Evolutionary conservation across 2,888 invertebrate species (phyloP).

Genomic region (Ametastegia equiseti): DNA sequence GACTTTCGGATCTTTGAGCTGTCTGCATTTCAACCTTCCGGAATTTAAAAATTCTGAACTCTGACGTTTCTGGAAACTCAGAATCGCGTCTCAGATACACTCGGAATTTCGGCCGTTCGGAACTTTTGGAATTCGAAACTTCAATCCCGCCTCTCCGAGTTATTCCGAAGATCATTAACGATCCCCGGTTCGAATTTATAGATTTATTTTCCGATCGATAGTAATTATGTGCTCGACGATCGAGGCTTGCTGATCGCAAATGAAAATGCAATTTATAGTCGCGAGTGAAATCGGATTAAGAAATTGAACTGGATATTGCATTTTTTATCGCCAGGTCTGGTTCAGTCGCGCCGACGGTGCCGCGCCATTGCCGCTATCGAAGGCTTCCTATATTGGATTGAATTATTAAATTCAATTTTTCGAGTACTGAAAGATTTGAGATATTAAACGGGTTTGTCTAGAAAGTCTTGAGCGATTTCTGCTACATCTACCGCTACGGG

Average conservation of each 20-base stretch:
- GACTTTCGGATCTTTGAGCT: no score
- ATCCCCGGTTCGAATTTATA: background rate
- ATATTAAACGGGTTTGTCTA: conserved; percentile 69
- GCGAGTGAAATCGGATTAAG: conserved; percentile 72
- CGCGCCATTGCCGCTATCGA: conserved; percentile 13
- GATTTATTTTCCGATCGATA: conserved; percentile 10
- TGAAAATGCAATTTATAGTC: conserved; percentile 42
- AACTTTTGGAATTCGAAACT: no score
- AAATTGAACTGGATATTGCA: conserved; percentile 74
- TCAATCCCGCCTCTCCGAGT: no score
- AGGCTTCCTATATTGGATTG: conserved; percentile 69
- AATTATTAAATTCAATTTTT: conserved; percentile 77
- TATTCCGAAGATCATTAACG: background rate
- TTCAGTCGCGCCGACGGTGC: background rate
- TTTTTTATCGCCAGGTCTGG: conserved; percentile 67
- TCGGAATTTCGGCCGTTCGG: no score
- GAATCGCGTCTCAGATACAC: no score
- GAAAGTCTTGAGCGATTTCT: conserved; percentile 61
- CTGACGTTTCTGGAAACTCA: no score
- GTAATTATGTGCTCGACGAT: conserved; percentile 24
- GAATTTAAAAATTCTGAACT: no score
- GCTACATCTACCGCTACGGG: conserved; percentile 54
- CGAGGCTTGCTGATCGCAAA: conserved; percentile 5
- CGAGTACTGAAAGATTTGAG: conserved; percentile 75
- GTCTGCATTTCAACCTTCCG: no score